Evolutionary conservation across 2,888 invertebrate species (phyloP), one percentile per base, ranked within the genome.

Genomic region (Coelopa pilipes): DNA sequence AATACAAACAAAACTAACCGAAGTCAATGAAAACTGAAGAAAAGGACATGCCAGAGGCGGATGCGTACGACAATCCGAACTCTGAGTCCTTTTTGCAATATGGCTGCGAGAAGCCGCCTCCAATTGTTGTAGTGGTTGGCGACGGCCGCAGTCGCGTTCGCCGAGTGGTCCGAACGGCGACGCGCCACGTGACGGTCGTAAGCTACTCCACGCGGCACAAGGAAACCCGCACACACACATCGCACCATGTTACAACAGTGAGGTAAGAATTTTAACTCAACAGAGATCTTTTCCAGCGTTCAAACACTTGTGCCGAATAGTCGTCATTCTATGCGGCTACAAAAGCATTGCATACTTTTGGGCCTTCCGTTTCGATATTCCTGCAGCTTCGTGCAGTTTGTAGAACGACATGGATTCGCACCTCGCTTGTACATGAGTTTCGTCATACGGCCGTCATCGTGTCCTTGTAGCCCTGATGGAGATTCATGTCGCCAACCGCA

Each of bases 211-310:
- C 87, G n/a, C 82, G 87, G 60, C 87, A 87, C 80, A 87, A 87
- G 81, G 88, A 87, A 79, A 86, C 88, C 45, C 85, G 86, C 78
- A 87, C 87, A 47, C 87, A 86, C 78, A 87, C 87, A 75, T 87
- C 87, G 75, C 88, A 88, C 80, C 88, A 88, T 83, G 88, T 88
- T 80, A 88, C 88, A 75, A 87, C 88, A 76, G 87, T 88, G 81
- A 88, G 88, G 88, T 88, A 86, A 87, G 85, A 77, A 72, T 63
- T 13, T 15, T 45, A n/a, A 17, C 4, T 2, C 60, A 34, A 34
- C 34, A 34, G 34, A 34, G 7, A 34, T 34, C 34, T 7, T 34
- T 34, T 7, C 34, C 34, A 34, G 34, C 34, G 7, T 34, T 34
- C 34, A 34, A 34, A 34, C 34, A 4, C 34, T 34, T 34, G 34